Evolutionary conservation across 2,888 invertebrate species (phyloP), one percentile per base, ranked within the genome.

Genomic region (Aproaerema taeniolella): DNA sequence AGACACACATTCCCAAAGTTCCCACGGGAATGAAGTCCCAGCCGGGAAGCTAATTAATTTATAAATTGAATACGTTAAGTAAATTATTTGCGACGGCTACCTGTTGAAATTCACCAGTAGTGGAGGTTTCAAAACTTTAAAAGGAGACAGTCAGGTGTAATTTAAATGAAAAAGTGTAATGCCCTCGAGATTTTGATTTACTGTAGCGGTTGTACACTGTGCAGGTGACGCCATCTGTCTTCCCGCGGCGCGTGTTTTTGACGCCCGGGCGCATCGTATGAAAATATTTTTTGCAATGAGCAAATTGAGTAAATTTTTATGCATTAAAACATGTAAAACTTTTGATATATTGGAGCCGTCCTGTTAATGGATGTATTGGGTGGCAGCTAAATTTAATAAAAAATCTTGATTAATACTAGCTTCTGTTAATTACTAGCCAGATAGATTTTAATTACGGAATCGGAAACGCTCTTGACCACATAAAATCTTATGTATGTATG

Each of bases 141-240:
- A n/a, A n/a, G n/a, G n/a, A n/a, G 62, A 46, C 39, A 37, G 58
- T 65, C 31, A 39, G 48, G 45, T 61, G 62, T 8, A 28, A 20
- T 47, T 17, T 14, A 17, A 44, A 16, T n/a, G 41, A 51, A 65
- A 39, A 41, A 49, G 42, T 60, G 63, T 14, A 37, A 25, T 38
- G 24, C 13, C 47, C 40, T 37, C 53, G 60, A 64, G 66, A 69
- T 70, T 72, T 75, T 76, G 75, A 76, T 76, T 73, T 71, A 72
- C 55, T 56, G 61, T 48, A 55, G 55, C 47, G 49, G 48, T 51
- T 43, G 47, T 46, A 55, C 60, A 47, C 50, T 43, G 47, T 46
- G 54, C 60, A 67, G 58, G 63, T 68, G 64, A 61, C 55, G 64
- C 67, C 63, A 69, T 77, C 54, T 60, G 56, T 70, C 70, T 61